These are phyloP conservation scores for Drosophila nannoptera DNA, from an alignment of 1,140 invertebrate species.

Conservation along the genomic window DNA sequence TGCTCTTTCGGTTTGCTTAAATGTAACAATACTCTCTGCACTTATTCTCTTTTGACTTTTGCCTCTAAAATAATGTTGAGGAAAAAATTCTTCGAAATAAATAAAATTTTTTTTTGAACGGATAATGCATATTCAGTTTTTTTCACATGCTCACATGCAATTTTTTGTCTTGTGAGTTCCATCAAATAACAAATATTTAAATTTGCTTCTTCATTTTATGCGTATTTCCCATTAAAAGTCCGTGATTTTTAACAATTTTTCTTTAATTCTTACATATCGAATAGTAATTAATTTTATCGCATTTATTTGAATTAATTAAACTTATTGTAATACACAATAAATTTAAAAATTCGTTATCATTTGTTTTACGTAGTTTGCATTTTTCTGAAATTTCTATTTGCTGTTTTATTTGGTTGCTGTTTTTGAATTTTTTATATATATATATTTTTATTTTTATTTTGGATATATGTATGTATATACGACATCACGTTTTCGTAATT, in stretches of 20 bases:
- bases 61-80: too few species aligned
- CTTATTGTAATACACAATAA: conserved; percentile 53
- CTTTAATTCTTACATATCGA: conserved; percentile 76
- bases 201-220: too few species aligned
- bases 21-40: too few species aligned
- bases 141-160: too few species aligned
- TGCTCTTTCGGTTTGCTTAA: too few species aligned
- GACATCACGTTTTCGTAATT: conserved; percentile 78
- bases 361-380: conserved; percentile 68
- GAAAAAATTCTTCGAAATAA: too few species aligned
- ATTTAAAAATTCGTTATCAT: conserved; percentile 53
- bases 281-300: conserved; percentile 76
- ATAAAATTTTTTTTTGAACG: too few species aligned
- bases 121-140: too few species aligned
- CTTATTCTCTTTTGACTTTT: background rate
- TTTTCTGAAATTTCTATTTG: conserved; percentile 76
- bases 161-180: too few species aligned
- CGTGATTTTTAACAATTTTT: conserved; percentile 57
- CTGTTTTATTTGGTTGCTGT: conserved; percentile 40
- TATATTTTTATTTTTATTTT: conserved; percentile 44
- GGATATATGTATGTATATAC: conserved; percentile 73
- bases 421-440: conserved; percentile 9
- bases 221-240: background rate
- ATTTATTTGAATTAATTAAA: conserved; percentile 67
- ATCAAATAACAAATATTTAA: too few species aligned